phyloP scores from a whole-genome alignment of 2,888 invertebrate species.

The Athalia cordata region DNA sequence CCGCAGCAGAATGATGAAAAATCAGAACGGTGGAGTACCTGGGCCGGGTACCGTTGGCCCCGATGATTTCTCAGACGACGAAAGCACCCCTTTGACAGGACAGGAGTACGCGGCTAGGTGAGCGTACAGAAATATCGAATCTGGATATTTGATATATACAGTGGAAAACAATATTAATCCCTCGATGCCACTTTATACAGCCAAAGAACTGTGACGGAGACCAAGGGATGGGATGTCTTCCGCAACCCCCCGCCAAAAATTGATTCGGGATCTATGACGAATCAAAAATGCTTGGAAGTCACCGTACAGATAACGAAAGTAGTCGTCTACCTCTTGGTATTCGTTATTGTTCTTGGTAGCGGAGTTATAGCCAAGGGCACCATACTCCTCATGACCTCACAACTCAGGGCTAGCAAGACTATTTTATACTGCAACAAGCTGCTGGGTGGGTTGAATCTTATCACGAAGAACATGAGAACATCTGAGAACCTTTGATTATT shows the following conservation, averaged over 20 bases:
- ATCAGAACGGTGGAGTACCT: slow-evolving; percentile 76
- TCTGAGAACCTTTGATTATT: background rate
- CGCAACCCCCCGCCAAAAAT: slow-evolving; percentile 92
- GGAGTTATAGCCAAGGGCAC: slow-evolving; percentile 93
- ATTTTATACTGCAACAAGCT: slow-evolving; percentile 90
- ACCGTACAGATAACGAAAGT: slow-evolving; percentile 90
- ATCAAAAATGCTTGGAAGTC: slow-evolving; percentile 89
- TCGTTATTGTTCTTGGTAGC: slow-evolving; percentile 87
- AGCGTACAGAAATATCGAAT: slow-evolving; percentile 59
- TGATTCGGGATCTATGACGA: slow-evolving; percentile 92
- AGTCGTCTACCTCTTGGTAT: slow-evolving; percentile 89
- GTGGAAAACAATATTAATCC: slow-evolving; percentile 23
- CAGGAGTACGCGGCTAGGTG: slow-evolving; percentile 95
- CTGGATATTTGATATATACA: too few species aligned
- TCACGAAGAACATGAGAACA: background rate
- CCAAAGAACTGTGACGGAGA: slow-evolving; percentile 88
- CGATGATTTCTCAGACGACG: slow-evolving; percentile 89
- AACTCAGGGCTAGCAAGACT: slow-evolving; percentile 85
- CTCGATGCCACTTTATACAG: slow-evolving; percentile 74
- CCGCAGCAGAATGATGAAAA: slow-evolving; percentile 78
- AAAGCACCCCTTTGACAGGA: slow-evolving; percentile 89
- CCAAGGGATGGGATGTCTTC: slow-evolving; percentile 98
- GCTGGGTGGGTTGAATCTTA: slow-evolving; percentile 78
- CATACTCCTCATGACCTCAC: slow-evolving; percentile 94
- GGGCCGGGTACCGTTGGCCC: slow-evolving; percentile 78